Evolutionary conservation across 1,140 invertebrate genomes (phyloP).

Genomic region (Heliconius eleuchia): DNA sequence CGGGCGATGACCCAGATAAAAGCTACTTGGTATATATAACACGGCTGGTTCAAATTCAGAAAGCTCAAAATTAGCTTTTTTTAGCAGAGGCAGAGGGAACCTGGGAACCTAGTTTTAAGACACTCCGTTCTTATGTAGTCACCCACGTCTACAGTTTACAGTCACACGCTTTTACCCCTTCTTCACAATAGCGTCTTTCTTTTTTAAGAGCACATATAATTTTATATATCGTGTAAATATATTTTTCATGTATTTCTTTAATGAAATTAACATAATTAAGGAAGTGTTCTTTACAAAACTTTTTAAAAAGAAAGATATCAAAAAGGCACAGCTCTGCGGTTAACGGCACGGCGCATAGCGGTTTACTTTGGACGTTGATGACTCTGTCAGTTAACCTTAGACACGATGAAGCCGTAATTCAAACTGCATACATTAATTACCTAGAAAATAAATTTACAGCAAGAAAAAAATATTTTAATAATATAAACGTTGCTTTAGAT

Average conservation of each 20-base stretch:
- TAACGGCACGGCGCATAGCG: background rate
- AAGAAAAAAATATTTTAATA: background rate
- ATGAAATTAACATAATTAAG: background rate
- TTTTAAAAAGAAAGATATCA: background rate
- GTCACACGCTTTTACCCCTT: too few species aligned
- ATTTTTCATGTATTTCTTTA: background rate
- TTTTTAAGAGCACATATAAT: too few species aligned
- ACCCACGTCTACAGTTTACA: too few species aligned
- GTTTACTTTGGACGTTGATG: conserved; percentile 10
- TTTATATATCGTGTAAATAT: background rate
- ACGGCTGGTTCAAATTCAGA: too few species aligned
- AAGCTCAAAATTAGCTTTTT: too few species aligned
- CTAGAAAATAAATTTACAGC: background rate
- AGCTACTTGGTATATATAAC: too few species aligned
- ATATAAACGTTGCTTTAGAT: background rate
- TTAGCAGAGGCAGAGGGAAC: too few species aligned
- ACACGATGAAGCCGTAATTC: background rate
- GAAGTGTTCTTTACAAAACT: background rate
- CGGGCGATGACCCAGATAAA: too few species aligned
- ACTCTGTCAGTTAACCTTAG: conserved; percentile 3
- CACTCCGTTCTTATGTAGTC: too few species aligned
- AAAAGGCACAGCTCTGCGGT: background rate
- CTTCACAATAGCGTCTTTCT: too few species aligned
- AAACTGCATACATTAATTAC: background rate
- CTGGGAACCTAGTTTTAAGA: too few species aligned